Evolutionary conservation across 2,797 vertebrate species (phyloP), one percentile per base, ranked within the genome.

Genomic region (Lacerta viridis): DNA sequence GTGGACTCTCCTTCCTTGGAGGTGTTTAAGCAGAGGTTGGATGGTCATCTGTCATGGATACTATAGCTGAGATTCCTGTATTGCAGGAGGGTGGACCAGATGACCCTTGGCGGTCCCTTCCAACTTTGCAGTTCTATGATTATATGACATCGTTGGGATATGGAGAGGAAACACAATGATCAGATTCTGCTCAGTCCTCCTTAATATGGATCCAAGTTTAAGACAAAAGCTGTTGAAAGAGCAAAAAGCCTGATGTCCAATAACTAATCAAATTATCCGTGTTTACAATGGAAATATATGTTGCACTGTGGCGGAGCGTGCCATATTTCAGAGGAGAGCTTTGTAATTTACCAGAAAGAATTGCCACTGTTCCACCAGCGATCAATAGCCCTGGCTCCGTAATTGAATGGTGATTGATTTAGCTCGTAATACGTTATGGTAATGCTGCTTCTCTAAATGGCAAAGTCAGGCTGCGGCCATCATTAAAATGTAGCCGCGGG

Each of bases 401-500:
- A 81, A 66, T 39, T 81, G 80, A 81, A 81, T 39, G 33, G 59
- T 13, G 59, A 66, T 81, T 81, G 79, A 80, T 80, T 80, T 39
- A 39, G 79, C 20, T 64, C 9, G 25, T 64, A 59, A 81, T 36
- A 61, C 33, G 39, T 64, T 13, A 39, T 41, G 10, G 80, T 39
- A 81, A 66, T n/a, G 46, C 80, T 5, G 79, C 36, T 20, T 27
- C 79, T 39, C 33, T 39, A 79, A 29, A 41, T 25, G 23, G 55
- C 78, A 10, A 59, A 61, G 10, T 15, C 80, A 66, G 36, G 59
- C 80, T 23, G 20, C 64, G 36, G 33, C 33, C 59, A 66, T 27
- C 59, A 15, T 59, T 64, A 41, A 81, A 76, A 66, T 39, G 23
- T 39, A 39, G 36, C 33, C 25, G 20, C 80, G 27, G 59, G 80